phyloP scores from a whole-genome alignment of 2,888 invertebrate species.

The Ariolimax columbianus region DNA sequence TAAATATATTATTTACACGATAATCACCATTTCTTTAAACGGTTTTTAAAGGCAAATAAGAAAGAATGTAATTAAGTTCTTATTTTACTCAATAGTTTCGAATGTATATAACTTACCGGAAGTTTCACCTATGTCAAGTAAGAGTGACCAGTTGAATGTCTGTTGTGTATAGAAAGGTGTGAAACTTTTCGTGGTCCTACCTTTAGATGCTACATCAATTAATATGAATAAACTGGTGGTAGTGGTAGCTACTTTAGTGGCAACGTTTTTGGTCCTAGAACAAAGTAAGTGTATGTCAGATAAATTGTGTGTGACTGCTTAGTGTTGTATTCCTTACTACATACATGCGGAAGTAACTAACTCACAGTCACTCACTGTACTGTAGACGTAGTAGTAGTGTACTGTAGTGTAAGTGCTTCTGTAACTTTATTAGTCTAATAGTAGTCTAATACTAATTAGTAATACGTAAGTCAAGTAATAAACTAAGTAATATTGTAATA shows the following conservation, averaged over 20 bases:
- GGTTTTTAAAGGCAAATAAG: not conserved
- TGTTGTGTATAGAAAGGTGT: not conserved
- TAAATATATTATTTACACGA: too few relatives aligned
- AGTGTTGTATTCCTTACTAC: too few relatives aligned
- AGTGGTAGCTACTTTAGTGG: conserved; percentile 27
- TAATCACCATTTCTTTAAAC: too few relatives aligned
- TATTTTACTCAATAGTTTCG: conserved; percentile 11
- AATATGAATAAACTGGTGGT: conserved; percentile 42
- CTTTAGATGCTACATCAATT: not conserved
- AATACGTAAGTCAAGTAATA: too few relatives aligned
- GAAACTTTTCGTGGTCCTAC: not conserved
- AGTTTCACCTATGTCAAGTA: conserved; percentile 35
- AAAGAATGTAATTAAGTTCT: not conserved
- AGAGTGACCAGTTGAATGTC: not conserved
- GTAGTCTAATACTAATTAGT: too few relatives aligned
- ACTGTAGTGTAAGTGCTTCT: too few relatives aligned
- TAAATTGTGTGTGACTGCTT: too few relatives aligned
- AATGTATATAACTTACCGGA: conserved; percentile 38
- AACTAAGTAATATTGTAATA: too few relatives aligned
- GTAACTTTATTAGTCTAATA: too few relatives aligned
- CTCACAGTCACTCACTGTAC: too few relatives aligned
- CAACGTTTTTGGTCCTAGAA: conserved; percentile 33
- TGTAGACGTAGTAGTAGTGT: too few relatives aligned
- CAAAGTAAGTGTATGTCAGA: conserved; percentile 36
- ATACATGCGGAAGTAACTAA: too few relatives aligned